Conservation (phyloP, 2,113 vertebrate species). For the Echinops telfairi region DNA sequence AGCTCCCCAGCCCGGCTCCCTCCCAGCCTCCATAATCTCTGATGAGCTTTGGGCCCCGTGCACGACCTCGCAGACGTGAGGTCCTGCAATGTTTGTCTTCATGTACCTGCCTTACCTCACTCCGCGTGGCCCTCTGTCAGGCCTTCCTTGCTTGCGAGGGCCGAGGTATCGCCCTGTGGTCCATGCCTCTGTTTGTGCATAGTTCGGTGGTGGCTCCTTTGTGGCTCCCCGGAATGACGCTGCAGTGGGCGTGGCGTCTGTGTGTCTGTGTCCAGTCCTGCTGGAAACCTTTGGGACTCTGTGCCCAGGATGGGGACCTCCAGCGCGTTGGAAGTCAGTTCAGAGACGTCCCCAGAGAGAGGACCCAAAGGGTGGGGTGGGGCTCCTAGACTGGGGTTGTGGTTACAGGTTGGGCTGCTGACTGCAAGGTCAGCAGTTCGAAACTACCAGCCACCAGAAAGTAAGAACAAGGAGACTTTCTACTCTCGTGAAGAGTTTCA, state of each 20-base stretch:
- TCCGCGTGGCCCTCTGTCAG: background rate
- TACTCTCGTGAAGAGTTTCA: too few species aligned
- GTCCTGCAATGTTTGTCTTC: background rate
- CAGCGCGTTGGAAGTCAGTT: background rate
- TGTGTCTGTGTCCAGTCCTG: background rate
- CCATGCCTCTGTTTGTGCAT: background rate
- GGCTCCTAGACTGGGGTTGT: background rate
- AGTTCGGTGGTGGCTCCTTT: background rate
- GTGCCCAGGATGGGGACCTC: background rate
- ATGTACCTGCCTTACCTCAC: background rate
- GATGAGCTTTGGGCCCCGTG: background rate
- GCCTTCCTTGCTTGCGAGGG: background rate
- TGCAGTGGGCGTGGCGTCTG: background rate
- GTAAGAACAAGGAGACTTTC: too few species aligned
- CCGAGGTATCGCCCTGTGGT: background rate
- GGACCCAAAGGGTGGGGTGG: background rate
- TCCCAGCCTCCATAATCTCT: too few species aligned
- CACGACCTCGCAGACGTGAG: background rate
- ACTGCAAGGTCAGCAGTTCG: too few species aligned
- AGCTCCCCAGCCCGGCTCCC: too few species aligned
- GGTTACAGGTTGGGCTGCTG: too few species aligned
- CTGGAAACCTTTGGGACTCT: background rate
- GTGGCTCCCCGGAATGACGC: background rate
- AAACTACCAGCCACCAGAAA: too few species aligned
- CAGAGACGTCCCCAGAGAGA: background rate